Evolutionary conservation across 1,140 invertebrate species (phyloP), one percentile per base, ranked within the genome.

Genomic region (Brachionus asplanchnoidis): DNA sequence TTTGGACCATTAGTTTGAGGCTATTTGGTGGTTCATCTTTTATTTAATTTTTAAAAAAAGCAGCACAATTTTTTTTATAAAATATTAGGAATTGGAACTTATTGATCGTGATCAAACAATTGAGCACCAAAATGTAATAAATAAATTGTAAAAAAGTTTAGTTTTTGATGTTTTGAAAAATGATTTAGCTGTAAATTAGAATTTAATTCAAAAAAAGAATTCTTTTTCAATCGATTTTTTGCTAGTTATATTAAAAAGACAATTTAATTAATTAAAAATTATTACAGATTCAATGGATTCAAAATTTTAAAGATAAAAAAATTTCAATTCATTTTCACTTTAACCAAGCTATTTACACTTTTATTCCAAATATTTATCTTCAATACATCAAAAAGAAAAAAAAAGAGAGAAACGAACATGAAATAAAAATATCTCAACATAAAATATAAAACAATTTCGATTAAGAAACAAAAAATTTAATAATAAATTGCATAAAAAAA

Each of bases 321-420:
- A 60, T 20, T 20, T 60, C 17, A 60, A 60, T 60, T 23, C 9
- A 60, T 60, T 60, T 60, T 60, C 53, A 60, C 20, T 60, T 60
- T 60, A 20, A 60, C 14, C 53, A 60, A 60, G 53, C 53, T 60
- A 60, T 60, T 60, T 60, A 60, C 53, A 60, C 53, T 60, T 53
- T 60, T 60, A 60, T 60, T 60, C 53, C 53, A 60, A 60, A 60
- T 60, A 60, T 60, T 60, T 60, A 60, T 60, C 53, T 60, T 60
- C 53, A 60, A 60, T 60, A 60, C 53, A 60, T 60, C 2, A 20
- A 60, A 60, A 60, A 60, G 20, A 20, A 17, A 20, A 26, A 60
- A 60, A 60, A 60, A 20, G 20, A 20, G 20, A 60, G n/a, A 60
- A 60, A 60, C 53, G 5, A 60, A 60, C 53, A 60, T 60, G 17